Base-by-base conservation (phyloP, 2,888 invertebrate species). In the Hirtodrosophila alboralis region DNA sequence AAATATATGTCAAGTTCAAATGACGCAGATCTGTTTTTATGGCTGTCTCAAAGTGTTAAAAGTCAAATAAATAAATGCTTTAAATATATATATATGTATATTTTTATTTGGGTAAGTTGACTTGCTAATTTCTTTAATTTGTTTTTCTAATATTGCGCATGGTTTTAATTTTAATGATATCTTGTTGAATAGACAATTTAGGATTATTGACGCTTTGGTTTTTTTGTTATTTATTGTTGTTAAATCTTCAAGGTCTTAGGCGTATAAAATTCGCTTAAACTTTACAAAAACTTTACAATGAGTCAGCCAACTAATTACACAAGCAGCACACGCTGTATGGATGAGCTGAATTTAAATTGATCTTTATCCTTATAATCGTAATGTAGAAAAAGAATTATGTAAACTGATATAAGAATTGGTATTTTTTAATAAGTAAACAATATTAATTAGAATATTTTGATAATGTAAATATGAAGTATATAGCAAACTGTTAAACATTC, bases 1-100 rank as follows among this genome's bases (percentile, higher is more conserved):
- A 62, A 59, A 66, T 69, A 84, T 76, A 69, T 83, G 65, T 83
- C 81, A 83, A 83, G 81, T 83, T 83, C 86, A 83, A 75, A 66
- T 47, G 38, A 48, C 58, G 53, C 44, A 54, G 58, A 62, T 58
- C 5, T 43, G n/a, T 34, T 48, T 52, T 56, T 70, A 51, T 54
- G 43, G 37, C 41, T 43, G 26, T 43, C 56, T 36, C 36, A 57
- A 52, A 48, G 81, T 84, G 79, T 71, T 81, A 80, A 81, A 58
- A 71, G 59, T 65, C 58, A 57, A 52, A 40, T 51, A 67, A 70
- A 67, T 61, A 53, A 45, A 59, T 59, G 30, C 21, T 6, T 26
- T 41, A 10, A 34, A 23, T 5, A 23, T 23, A 6, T 23, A 6
- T 6, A 6, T 23, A 10, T 18, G 4, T 47, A 13, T 13, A 18